phyloP scores from a whole-genome alignment of 92 coral and sea anemone genomes.

The Epizoanthus fatuus region DNA sequence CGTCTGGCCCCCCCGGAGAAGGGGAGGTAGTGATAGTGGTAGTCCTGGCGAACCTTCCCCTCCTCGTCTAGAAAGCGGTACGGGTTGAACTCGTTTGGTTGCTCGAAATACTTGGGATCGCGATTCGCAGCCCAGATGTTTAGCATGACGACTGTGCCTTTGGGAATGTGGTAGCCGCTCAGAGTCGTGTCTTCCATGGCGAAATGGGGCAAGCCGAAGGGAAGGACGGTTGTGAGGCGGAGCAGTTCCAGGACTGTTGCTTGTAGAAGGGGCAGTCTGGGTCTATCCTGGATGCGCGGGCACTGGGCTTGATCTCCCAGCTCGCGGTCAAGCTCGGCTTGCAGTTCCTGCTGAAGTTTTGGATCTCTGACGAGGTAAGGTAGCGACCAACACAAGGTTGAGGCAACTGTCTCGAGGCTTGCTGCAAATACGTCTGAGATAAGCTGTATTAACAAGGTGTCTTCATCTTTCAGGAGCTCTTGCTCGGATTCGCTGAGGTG shows the following conservation, averaged over 20 bases:
- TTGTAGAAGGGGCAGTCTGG: slow-evolving; percentile 86
- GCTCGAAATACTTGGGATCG: slow-evolving; percentile 81
- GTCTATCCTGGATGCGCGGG: slow-evolving; percentile 78
- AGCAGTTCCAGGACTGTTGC: slow-evolving; percentile 92
- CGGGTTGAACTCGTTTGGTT: slow-evolving; percentile 85
- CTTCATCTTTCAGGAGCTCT: slow-evolving; percentile 61
- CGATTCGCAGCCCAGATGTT: slow-evolving; percentile 97
- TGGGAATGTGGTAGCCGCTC: slow-evolving; percentile 83
- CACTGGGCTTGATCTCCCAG: slow-evolving; percentile 67
- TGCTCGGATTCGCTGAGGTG: slow-evolving; percentile 50
- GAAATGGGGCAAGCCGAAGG: slow-evolving; percentile 91
- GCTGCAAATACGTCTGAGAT: slow-evolving; percentile 88
- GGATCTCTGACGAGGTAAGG: slow-evolving; percentile 75
- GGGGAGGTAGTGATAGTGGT: slow-evolving; percentile 73
- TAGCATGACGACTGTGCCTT: slow-evolving; percentile 85
- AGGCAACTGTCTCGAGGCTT: slow-evolving; percentile 81
- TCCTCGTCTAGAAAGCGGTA: slow-evolving; percentile 82
- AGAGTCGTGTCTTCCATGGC: slow-evolving; percentile 83
- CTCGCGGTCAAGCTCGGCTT: slow-evolving; percentile 79
- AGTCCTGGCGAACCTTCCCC: slow-evolving; percentile 72
- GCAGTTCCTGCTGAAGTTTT: slow-evolving; percentile 78
- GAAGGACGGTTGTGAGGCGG: slow-evolving; percentile 79
- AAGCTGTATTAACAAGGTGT: slow-evolving; percentile 46
- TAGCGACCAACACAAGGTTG: slow-evolving; percentile 83
- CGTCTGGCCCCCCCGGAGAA: slow-evolving; percentile 89